Conservation (phyloP, 2,797 vertebrate species). For the Pipistrellus pipistrellus region DNA sequence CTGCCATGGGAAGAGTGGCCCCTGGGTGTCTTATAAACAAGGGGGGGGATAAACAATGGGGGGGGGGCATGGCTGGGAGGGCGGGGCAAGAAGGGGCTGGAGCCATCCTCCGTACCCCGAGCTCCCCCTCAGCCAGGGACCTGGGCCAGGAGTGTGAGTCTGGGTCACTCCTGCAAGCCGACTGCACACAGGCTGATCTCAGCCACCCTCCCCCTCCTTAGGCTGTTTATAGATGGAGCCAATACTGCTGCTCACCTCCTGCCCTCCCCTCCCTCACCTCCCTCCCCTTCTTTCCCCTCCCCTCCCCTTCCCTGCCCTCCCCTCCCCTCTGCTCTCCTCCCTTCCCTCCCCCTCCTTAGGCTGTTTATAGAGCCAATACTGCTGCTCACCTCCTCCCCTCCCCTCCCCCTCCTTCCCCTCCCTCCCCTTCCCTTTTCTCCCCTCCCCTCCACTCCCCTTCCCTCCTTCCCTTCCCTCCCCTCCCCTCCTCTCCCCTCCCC, state of each 20-base stretch:
- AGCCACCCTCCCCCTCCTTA: not conserved
- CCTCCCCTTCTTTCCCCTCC: not conserved
- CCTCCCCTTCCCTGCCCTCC: too few species aligned
- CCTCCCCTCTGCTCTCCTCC: too few species aligned
- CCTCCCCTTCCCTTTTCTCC: too few species aligned
- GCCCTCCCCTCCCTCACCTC: not conserved
- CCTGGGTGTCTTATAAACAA: not conserved
- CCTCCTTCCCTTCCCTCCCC: too few species aligned
- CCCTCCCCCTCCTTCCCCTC: too few species aligned
- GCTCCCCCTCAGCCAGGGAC: too few species aligned
- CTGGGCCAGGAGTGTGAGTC: not conserved
- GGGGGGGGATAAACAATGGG: not conserved
- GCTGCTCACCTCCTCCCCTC: accelerated
- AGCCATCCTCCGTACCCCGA: not conserved
- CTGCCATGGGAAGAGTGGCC: not conserved
- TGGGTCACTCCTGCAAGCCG: too few species aligned
- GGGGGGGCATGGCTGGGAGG: not conserved
- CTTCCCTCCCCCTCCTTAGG: not conserved
- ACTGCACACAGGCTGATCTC: too few species aligned
- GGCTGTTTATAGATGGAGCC: not conserved
- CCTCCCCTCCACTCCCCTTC: not conserved
- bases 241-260: accelerated
- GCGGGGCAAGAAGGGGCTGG: accelerated
- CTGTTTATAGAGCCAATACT: not conserved
- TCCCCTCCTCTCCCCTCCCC: too few species aligned